Evolutionary conservation across 92 coral and sea anemone genomes (phyloP).

Genomic region (Porites rus): DNA sequence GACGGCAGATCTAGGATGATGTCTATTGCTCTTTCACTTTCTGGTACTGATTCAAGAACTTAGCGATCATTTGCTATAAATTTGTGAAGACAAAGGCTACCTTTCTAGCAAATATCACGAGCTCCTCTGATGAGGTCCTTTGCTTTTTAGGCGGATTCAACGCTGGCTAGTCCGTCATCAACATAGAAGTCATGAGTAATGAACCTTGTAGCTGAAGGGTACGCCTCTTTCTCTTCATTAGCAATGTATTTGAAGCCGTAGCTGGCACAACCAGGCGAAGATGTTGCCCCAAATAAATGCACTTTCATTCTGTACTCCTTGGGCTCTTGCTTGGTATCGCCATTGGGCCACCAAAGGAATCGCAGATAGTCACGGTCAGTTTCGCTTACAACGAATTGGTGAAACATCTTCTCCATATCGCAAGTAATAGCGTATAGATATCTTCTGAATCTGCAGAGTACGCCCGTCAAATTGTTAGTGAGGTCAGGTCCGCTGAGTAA

Average conservation of each 20-base stretch:
- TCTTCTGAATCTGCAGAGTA: conserved; percentile 37
- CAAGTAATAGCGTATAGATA: conserved; percentile 20
- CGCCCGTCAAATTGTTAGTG: conserved; percentile 29
- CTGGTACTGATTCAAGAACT: conserved; percentile 45
- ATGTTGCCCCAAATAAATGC: conserved; percentile 32
- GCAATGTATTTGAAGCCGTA: conserved; percentile 27
- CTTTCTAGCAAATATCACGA: conserved; percentile 39
- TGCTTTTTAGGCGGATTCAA: conserved; percentile 41
- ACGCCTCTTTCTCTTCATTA: conserved; percentile 14
- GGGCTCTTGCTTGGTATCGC: conserved; percentile 5
- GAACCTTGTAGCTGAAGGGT: conserved; percentile 25
- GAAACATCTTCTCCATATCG: background rate
- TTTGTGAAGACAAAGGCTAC: conserved; percentile 44
- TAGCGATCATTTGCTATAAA: conserved; percentile 38
- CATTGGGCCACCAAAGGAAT: conserved; percentile 31
- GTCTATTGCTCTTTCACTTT: conserved; percentile 31
- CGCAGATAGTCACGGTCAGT: conserved; percentile 15
- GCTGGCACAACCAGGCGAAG: conserved; percentile 35
- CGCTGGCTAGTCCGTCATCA: conserved; percentile 46
- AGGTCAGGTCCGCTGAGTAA: conserved; percentile 2
- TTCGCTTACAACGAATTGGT: conserved; percentile 8
- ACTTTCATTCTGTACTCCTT: conserved; percentile 38
- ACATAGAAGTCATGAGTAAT: conserved; percentile 30
- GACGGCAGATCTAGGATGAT: background rate
- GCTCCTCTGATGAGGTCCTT: conserved; percentile 12